phyloP scores from a whole-genome alignment of 2,797 vertebrate species.

The Prionace glauca region DNA sequence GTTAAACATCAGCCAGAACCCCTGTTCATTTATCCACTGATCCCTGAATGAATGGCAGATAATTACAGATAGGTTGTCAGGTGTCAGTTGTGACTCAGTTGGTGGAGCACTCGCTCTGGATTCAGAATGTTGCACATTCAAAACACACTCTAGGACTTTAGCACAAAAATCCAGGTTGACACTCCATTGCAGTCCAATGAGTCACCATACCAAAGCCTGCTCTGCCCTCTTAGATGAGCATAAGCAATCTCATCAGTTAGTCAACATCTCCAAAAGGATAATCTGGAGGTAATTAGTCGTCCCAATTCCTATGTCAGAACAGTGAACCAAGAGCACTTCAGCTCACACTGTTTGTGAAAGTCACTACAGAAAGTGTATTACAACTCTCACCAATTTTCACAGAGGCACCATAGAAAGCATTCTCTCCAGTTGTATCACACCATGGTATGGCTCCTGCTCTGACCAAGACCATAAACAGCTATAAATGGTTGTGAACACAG shows the following conservation, averaged over 20 bases:
- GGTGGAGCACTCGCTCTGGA: neutral
- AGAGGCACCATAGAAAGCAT: too few relatives aligned
- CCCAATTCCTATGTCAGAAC: neutral
- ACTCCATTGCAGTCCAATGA: too few relatives aligned
- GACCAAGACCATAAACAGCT: too few relatives aligned
- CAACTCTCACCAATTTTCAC: too few relatives aligned
- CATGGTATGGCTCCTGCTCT: too few relatives aligned
- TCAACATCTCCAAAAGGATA: neutral
- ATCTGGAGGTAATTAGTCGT: neutral
- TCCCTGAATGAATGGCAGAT: neutral
- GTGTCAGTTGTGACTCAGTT: neutral
- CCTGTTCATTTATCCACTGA: neutral
- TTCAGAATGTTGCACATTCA: neutral
- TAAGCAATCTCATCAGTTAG: neutral
- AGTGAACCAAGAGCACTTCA: neutral
- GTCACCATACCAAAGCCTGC: too few relatives aligned
- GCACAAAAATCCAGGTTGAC: neutral
- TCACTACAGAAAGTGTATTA: neutral
- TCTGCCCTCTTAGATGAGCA: neutral
- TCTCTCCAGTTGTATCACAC: too few relatives aligned
- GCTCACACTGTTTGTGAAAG: neutral
- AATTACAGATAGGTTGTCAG: neutral
- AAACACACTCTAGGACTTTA: neutral
- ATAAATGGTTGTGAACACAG: too few relatives aligned
- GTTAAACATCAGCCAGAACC: neutral